phyloP scores from a whole-genome alignment of 1,140 invertebrate species.

The Octopus bimaculoides region DNA sequence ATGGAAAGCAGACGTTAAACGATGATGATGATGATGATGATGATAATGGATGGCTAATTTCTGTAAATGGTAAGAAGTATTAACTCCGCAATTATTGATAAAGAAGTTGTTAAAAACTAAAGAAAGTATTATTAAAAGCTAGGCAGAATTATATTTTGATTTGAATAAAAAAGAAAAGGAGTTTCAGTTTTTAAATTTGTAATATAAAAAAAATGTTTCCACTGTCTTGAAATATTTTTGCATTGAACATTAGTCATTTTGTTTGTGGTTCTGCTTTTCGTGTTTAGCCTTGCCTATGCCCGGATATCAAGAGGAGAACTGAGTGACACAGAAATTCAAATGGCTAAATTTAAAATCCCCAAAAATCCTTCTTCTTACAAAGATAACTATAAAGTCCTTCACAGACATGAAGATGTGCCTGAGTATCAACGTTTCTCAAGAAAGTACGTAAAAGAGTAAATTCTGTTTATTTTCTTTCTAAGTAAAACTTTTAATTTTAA shows the following conservation, averaged over 20 bases:
- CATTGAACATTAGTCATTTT: not conserved
- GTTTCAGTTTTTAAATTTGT: not conserved
- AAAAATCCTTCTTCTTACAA: slow-evolving; percentile 35
- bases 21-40: no score
- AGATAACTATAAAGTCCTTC: slow-evolving; percentile 24
- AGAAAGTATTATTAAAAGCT: no score
- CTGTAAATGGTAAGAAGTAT: no score
- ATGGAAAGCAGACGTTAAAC: no score
- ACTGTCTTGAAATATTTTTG: not conserved
- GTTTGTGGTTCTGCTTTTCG: slow-evolving; percentile 7
- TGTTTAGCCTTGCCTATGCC: slow-evolving; percentile 53
- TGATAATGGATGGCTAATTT: no score
- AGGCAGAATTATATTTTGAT: no score
- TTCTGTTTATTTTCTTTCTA: not conserved
- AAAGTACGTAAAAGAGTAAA: not conserved
- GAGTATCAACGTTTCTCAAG: not conserved
- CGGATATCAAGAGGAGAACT: slow-evolving; percentile 55
- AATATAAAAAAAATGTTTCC: not conserved
- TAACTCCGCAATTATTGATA: no score
- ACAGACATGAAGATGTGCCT: not conserved
- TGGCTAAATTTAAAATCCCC: slow-evolving; percentile 55
- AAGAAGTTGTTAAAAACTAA: no score
- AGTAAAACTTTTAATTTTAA: not conserved
- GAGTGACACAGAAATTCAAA: slow-evolving; percentile 57
- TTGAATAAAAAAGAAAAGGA: not conserved